Percentiles rank a stretch among this genome's conserved stretches.
These are phyloP conservation scores for Triplophysa dalaica DNA, from an alignment of 2,113 vertebrate species.

Conservation along the genomic window DNA sequence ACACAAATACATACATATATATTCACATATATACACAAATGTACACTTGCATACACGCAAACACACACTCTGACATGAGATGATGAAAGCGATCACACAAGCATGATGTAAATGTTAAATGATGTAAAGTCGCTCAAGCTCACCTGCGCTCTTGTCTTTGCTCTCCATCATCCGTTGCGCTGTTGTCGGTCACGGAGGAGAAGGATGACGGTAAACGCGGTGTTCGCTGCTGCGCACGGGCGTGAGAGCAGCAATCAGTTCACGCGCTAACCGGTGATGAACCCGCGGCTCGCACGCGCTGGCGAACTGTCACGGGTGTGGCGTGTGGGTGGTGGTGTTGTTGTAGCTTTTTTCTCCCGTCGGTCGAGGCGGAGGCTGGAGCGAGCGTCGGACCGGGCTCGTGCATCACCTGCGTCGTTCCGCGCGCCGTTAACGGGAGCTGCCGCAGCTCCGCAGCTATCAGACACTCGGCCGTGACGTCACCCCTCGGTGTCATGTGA, in stretches of 20 bases:
- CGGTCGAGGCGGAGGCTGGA: neutral
- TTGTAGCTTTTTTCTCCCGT: no score
- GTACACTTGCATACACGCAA: slow-evolving; percentile 1
- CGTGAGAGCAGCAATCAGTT: slow-evolving; percentile 30
- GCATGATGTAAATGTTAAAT: neutral
- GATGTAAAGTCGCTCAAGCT: slow-evolving; percentile 62
- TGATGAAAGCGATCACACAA: neutral
- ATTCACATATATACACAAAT: slow-evolving; percentile 24
- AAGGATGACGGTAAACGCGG: slow-evolving; percentile 36
- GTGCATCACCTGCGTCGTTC: slow-evolving; percentile 60
- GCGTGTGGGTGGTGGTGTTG: neutral
- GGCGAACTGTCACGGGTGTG: slow-evolving; percentile 10
- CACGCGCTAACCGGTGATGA: slow-evolving; percentile 12
- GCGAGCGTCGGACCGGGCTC: neutral
- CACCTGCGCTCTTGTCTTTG: slow-evolving; percentile 81
- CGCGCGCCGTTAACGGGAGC: slow-evolving; percentile 69
- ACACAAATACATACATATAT: slow-evolving; percentile 13
- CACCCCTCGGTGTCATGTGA: slow-evolving; percentile 53
- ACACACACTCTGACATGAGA: neutral
- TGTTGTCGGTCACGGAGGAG: slow-evolving; percentile 73
- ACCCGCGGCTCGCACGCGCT: neutral
- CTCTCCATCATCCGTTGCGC: slow-evolving; percentile 79
- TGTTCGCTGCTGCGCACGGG: slow-evolving; percentile 15
- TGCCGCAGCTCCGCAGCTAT: slow-evolving; percentile 65
- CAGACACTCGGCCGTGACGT: slow-evolving; percentile 58